phyloP scores from a whole-genome alignment of 2,888 invertebrate species.

The Temnothorax ravouxi region DNA sequence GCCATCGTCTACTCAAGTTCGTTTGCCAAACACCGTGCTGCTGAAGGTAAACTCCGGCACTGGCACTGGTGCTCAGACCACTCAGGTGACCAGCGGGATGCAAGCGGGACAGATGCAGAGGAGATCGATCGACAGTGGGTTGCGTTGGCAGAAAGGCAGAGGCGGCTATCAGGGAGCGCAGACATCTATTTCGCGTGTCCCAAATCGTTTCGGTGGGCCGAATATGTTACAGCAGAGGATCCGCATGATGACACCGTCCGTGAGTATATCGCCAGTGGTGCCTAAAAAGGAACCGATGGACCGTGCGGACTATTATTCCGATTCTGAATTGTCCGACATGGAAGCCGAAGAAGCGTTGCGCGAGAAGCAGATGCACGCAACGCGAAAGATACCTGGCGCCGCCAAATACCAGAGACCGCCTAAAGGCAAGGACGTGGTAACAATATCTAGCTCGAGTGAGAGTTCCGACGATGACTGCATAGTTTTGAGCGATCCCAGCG shows the following conservation, averaged over 20 bases:
- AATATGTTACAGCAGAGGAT: slow-evolving; percentile 83
- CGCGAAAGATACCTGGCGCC: slow-evolving; percentile 76
- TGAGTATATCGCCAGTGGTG: slow-evolving; percentile 87
- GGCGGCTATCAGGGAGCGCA: slow-evolving; percentile 80
- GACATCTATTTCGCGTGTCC: slow-evolving; percentile 83
- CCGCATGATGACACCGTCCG: slow-evolving; percentile 87
- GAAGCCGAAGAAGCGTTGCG: slow-evolving; percentile 81
- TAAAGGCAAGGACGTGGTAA: slow-evolving; percentile 89
- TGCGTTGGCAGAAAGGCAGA: slow-evolving; percentile 84
- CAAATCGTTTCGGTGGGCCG: slow-evolving; percentile 76
- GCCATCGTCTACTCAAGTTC: slow-evolving; percentile 79
- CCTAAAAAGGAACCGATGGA: slow-evolving; percentile 84
- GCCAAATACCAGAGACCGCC: slow-evolving; percentile 79
- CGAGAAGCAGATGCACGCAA: slow-evolving; percentile 81
- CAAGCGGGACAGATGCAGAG: slow-evolving; percentile 78
- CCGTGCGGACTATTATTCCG: slow-evolving; percentile 83
- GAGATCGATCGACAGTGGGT: slow-evolving; percentile 78
- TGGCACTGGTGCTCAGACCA: slow-evolving; percentile 66
- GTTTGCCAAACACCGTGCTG: slow-evolving; percentile 84
- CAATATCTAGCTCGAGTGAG: slow-evolving; percentile 91
- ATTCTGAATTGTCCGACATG: slow-evolving; percentile 84
- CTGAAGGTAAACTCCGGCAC: slow-evolving; percentile 83
- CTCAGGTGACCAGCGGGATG: slow-evolving; percentile 68
- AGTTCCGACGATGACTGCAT: slow-evolving; percentile 95
- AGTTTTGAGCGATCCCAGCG: slow-evolving; percentile 94